Conservation (phyloP, 2,113 vertebrate genomes). For the Psittacara wagleri region DNA sequence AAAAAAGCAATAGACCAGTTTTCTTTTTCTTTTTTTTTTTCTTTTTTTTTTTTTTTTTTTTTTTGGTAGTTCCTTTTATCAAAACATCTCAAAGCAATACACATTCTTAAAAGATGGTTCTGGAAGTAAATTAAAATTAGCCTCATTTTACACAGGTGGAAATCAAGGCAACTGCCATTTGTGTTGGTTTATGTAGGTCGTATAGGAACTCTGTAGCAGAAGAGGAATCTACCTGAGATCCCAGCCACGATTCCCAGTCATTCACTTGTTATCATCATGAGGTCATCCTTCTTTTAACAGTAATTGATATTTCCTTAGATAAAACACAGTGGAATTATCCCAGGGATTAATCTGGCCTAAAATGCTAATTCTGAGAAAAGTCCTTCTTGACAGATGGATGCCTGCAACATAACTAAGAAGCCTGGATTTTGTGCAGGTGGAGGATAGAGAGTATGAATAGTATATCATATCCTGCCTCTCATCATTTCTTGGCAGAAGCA, state of each 20-base stretch:
- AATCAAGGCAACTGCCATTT: not conserved
- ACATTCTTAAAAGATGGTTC: not conserved
- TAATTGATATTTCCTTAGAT: conserved; percentile 44
- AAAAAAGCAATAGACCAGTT: not conserved
- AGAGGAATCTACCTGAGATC: not conserved
- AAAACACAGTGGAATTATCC: conserved; percentile 32
- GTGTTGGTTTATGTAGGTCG: not conserved
- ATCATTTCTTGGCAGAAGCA: conserved; percentile 71
- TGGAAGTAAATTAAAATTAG: not conserved
- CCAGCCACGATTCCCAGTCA: not conserved
- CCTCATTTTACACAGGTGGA: not conserved
- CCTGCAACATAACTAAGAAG: conserved; percentile 39
- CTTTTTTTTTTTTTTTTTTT: not conserved
- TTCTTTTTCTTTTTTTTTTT: not conserved
- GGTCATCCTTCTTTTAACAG: conserved; percentile 31
- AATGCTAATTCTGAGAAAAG: conserved; percentile 18
- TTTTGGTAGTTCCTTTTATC: not conserved
- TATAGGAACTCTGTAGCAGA: not conserved
- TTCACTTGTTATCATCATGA: conserved; percentile 42
- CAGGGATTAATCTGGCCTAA: conserved; percentile 49
- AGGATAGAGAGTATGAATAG: conserved; percentile 19
- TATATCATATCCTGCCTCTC: conserved; percentile 68
- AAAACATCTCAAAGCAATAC: not conserved
- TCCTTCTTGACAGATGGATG: conserved; percentile 25
- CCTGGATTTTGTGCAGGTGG: conserved; percentile 57